Percentiles rank a stretch among this genome's conserved stretches.
Evolutionary conservation across 2,888 invertebrate species (phyloP).

Genomic region (Papilio gigon): DNA sequence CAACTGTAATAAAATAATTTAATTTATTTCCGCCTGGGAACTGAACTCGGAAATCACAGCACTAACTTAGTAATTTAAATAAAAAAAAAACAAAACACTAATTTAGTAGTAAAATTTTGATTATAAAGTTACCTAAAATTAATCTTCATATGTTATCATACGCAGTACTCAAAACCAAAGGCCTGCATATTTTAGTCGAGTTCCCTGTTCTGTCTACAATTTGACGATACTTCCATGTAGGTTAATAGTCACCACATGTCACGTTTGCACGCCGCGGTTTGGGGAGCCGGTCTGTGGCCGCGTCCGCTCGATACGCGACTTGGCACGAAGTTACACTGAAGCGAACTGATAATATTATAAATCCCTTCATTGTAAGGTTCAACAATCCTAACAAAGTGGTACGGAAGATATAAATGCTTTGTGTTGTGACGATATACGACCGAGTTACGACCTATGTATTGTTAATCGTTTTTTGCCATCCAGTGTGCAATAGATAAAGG

Average conservation of each 20-base stretch:
- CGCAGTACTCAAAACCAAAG: not conserved
- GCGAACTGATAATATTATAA: not conserved
- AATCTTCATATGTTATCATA: not conserved
- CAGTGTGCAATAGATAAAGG: too few species aligned
- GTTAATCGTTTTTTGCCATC: too few species aligned
- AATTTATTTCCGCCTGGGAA: too few species aligned
- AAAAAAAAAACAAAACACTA: too few species aligned
- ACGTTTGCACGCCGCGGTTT: slow-evolving; percentile 49
- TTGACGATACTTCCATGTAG: not conserved
- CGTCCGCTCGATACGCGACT: slow-evolving; percentile 16
- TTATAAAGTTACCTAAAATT: not conserved
- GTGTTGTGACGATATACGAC: too few species aligned
- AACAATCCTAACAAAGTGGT: not conserved
- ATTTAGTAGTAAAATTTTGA: not conserved
- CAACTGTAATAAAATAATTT: too few species aligned
- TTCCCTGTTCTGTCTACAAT: not conserved
- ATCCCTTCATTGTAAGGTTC: not conserved
- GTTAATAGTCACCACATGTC: slow-evolving; percentile 53
- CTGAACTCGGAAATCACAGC: too few species aligned
- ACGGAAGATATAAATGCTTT: not conserved
- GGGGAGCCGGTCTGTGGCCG: slow-evolving; percentile 44
- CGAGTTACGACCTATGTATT: too few species aligned
- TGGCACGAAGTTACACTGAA: slow-evolving; percentile 4
- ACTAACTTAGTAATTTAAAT: too few species aligned
- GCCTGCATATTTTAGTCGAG: not conserved